Evolutionary conservation across 2,797 vertebrate species (phyloP), one percentile per base, ranked within the genome.

Genomic region (Diglossa cyanea): DNA sequence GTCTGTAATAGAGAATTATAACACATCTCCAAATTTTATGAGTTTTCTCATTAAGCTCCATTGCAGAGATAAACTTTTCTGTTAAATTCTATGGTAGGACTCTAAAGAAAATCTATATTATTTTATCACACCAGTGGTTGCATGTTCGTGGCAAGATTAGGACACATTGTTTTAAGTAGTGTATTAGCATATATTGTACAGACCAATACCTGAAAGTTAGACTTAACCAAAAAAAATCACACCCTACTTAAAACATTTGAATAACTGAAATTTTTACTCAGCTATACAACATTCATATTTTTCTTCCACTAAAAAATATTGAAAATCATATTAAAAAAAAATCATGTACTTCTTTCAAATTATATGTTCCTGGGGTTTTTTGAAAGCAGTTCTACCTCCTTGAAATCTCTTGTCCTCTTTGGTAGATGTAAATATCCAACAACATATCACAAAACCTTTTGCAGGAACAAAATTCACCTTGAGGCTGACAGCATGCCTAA

Each of bases 21-120:
- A 70, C 16, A 16, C 4, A 3, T 68, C 70, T 66, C 40, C 35
- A 78, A 19, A 44, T 93, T 95, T 94, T 96, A 91, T 60, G 82
- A 81, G 70, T 93, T 88, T 86, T 45, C 79, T 91, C 82, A 93
- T 96, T 95, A 94, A 88, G 54, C 26, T 81, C 62, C 86, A 83
- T 24, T 78, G 54, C 55, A 84, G 87, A 93, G 47, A 94, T 91
- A 89, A 94, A 93, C 66, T 86, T 88, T 61, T 88, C 16, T 3
- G 60, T 94, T 94, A 96, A 88, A 91, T 70, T 95, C 87, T 90
- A 70, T 53, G 54, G 66, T 89, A 90, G 40, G 44, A 53, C 79
- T 67, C 79, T 66, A 94, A 90, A 83, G 85, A 93, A 86, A 95
- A 90, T 75, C 89, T 70, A 48, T 94, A 66, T 86, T 88, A 47